phyloP scores from a whole-genome alignment of 2,888 invertebrate species.

The Mellilla xanthometata region DNA sequence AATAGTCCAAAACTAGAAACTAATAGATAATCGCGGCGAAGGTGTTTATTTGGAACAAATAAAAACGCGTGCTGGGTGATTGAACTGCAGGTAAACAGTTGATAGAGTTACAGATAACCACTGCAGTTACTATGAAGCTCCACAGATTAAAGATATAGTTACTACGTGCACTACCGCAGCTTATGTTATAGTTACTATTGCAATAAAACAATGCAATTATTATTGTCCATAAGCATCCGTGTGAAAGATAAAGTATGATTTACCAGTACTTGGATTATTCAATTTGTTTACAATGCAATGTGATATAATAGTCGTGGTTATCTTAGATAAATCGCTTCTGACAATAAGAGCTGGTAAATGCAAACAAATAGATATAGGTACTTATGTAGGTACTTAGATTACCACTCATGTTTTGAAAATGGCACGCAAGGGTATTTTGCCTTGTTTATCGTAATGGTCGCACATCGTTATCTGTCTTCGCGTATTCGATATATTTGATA shows the following conservation, averaged over 20 bases:
- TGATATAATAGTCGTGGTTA: constrained; percentile 8
- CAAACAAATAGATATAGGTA: no score
- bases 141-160: neutral
- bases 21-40: constrained; percentile 32
- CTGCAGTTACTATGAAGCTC: constrained; percentile 5
- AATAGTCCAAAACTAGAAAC: constrained; percentile 8
- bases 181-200: neutral
- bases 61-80: constrained; percentile 50
- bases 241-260: constrained; percentile 2
- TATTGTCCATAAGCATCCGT: constrained; percentile 5
- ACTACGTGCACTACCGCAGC: neutral
- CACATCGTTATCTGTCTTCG: no score
- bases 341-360: neutral
- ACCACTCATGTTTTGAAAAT: no score
- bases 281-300: constrained; percentile 6
- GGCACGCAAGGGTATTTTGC: constrained; percentile 2
- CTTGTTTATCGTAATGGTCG: no score
- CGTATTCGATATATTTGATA: no score
- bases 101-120: constrained; percentile 27
- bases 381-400: neutral
- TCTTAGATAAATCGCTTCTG: constrained; percentile 2
- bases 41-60: constrained; percentile 49
- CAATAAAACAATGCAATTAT: constrained; percentile 18
- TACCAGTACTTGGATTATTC: constrained; percentile 13
- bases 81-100: constrained; percentile 47